Percentiles rank a stretch among this genome's conserved stretches.
Evolutionary conservation across 2,113 vertebrate genomes (phyloP).

Genomic region (Pseudorasbora parva): DNA sequence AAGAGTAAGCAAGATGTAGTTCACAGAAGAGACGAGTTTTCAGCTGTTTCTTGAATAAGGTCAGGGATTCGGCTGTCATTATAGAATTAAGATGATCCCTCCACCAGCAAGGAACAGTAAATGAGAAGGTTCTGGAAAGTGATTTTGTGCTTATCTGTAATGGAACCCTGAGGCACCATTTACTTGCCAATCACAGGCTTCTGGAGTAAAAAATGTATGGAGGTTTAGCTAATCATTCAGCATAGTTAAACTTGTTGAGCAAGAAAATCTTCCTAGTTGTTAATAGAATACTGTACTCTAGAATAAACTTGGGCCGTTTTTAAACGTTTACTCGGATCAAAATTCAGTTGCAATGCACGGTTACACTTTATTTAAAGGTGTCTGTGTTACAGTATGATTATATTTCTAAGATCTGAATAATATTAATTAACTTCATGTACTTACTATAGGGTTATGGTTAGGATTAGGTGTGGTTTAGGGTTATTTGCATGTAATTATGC

Average conservation of each 20-base stretch:
- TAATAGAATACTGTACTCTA: not conserved
- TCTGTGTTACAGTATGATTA: too few relatives aligned
- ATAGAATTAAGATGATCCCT: not conserved
- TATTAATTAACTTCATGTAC: too few relatives aligned
- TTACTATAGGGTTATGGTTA: too few relatives aligned
- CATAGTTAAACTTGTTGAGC: not conserved
- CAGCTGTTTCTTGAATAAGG: constrained; percentile 1
- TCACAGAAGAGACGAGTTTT: not conserved
- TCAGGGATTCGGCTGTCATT: not conserved
- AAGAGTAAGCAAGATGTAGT: not conserved
- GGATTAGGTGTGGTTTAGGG: too few relatives aligned
- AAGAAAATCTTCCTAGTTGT: not conserved
- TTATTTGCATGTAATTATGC: too few relatives aligned
- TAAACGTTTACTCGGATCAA: too few relatives aligned
- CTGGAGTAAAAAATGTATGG: too few relatives aligned
- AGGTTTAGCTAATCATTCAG: not conserved
- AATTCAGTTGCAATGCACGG: too few relatives aligned
- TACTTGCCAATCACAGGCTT: not conserved
- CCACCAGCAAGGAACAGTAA: not conserved
- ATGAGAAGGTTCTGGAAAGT: not conserved
- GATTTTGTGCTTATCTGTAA: not conserved
- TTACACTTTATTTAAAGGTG: too few relatives aligned
- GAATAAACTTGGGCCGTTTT: too few relatives aligned
- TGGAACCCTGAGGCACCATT: not conserved
- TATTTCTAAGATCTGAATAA: too few relatives aligned